phyloP scores from a whole-genome alignment of 1,140 invertebrate genomes.

The Chlorops oryzae region DNA sequence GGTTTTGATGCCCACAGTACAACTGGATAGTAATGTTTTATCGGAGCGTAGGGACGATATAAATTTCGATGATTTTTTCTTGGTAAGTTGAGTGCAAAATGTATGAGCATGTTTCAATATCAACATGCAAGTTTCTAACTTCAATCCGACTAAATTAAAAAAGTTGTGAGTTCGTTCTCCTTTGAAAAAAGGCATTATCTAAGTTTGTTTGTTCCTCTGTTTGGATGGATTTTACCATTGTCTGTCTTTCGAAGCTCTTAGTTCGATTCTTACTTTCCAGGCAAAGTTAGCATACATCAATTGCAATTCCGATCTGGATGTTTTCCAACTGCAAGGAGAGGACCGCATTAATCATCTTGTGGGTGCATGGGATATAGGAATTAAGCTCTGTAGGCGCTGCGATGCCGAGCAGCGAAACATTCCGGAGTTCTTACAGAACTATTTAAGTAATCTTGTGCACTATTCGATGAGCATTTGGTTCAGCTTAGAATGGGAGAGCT shows the following conservation, averaged over 20 bases:
- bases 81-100: too few species aligned
- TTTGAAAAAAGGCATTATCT: neutral
- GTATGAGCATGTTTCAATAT: neutral
- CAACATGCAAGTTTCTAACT: conserved; percentile 14
- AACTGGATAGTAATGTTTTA: too few species aligned
- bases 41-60: too few species aligned
- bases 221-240: neutral
- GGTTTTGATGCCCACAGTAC: too few species aligned
- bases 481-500: conserved; percentile 33
- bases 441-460: conserved; percentile 26
- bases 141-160: conserved; percentile 8
- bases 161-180: conserved; percentile 11
- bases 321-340: conserved; percentile 33
- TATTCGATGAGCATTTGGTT: conserved; percentile 34
- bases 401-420: conserved; percentile 2
- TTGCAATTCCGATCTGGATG: conserved; percentile 27
- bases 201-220: neutral
- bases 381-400: conserved; percentile 13
- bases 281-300: conserved; percentile 32
- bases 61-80: too few species aligned
- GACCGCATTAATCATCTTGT: conserved; percentile 29
- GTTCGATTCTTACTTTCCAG: conserved; percentile 13
- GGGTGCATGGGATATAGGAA: conserved; percentile 38
- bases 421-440: conserved; percentile 18
- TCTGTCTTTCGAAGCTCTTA: conserved; percentile 1